phyloP scores from a whole-genome alignment of 2,797 vertebrate species.

The Thripadectes ignobilis region DNA sequence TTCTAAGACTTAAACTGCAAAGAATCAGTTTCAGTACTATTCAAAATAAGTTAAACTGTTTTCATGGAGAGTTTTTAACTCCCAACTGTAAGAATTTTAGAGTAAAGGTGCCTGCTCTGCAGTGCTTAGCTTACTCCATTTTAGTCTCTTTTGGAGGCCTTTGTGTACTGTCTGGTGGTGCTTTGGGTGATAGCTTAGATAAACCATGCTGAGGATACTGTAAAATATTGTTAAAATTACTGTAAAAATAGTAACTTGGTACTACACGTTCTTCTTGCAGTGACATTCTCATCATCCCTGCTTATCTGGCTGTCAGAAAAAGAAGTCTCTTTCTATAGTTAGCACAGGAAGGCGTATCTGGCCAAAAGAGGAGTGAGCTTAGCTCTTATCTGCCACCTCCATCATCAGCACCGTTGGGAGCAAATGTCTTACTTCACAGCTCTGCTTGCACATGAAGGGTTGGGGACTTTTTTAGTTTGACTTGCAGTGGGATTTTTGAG shows the following conservation, averaged over 20 bases:
- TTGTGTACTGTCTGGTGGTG: background rate
- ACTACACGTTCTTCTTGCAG: constrained; percentile 2
- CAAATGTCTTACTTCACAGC: background rate
- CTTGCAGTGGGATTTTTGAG: background rate
- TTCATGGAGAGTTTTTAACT: background rate
- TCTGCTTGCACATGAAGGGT: background rate
- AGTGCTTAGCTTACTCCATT: background rate
- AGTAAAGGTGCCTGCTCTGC: background rate
- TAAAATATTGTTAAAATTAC: constrained; percentile 7
- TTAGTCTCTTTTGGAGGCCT: background rate
- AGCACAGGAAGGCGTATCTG: background rate
- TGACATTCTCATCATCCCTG: background rate
- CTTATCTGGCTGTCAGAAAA: constrained; percentile 29
- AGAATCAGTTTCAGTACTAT: background rate
- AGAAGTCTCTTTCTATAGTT: background rate
- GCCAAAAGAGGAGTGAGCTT: background rate
- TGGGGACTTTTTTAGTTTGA: background rate
- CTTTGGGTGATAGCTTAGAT: background rate
- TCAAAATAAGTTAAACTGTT: background rate
- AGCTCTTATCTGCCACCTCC: background rate
- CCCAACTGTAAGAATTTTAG: background rate
- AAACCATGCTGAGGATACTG: background rate
- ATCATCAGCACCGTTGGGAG: background rate
- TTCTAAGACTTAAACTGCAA: background rate
- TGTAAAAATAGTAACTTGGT: constrained; percentile 32